Conservation (phyloP, 2,888 invertebrate species). For the Eumacrocentrus americanus region DNA sequence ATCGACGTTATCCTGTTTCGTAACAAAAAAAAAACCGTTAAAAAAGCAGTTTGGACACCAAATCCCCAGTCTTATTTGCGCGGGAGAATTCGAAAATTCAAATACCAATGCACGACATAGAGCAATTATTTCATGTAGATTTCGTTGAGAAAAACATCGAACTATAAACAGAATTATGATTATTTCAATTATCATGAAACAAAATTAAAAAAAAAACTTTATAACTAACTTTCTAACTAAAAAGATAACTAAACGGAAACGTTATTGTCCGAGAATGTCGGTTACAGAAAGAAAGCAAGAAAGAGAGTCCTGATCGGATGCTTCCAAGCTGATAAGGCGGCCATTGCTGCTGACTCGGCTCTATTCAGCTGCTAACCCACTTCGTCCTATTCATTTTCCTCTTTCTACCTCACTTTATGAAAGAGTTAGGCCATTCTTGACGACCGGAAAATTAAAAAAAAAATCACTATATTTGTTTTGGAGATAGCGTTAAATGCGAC, state of each 20-base stretch:
- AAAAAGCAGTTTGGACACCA: no score
- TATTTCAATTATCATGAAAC: no score
- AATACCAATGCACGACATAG: no score
- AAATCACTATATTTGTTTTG: neutral
- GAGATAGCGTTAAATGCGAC: no score
- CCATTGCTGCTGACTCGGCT: constrained; percentile 1
- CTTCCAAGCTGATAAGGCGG: constrained; percentile 3
- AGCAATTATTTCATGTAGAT: no score
- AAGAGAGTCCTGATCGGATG: constrained; percentile 1
- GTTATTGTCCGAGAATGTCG: neutral
- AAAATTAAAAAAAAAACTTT: no score
- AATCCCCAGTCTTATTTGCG: no score
- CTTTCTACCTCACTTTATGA: neutral
- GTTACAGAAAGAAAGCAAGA: neutral
- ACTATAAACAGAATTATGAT: no score
- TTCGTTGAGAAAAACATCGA: no score
- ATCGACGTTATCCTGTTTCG: constrained; percentile 86
- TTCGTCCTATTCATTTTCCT: neutral
- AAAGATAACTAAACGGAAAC: neutral
- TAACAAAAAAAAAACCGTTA: constrained; percentile 14
- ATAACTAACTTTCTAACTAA: no score
- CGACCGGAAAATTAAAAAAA: neutral
- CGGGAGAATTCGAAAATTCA: no score
- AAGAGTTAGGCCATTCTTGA: neutral
- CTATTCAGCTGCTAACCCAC: neutral